Percentiles rank a stretch among this genome's conserved stretches.
Conservation (phyloP, 2,888 invertebrate genomes). For the Noctua janthina region DNA sequence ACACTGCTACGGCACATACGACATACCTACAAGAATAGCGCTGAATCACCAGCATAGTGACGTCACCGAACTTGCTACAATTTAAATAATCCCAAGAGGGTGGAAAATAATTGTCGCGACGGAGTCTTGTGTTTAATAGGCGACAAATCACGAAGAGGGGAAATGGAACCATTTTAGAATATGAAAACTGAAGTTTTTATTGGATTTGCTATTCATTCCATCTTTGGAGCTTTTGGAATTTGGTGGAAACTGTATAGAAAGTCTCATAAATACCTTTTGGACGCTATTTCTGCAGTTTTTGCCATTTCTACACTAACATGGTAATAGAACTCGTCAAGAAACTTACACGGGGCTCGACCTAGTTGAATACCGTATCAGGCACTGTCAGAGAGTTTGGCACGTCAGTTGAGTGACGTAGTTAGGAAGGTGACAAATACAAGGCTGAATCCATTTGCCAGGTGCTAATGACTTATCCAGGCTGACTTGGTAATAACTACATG, state of each 20-base stretch:
- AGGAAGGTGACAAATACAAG: constrained; percentile 68
- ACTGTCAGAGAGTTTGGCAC: constrained; percentile 27
- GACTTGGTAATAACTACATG: background rate
- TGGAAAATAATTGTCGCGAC: constrained; percentile 36
- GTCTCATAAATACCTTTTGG: too few relatives aligned
- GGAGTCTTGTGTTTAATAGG: constrained; percentile 39
- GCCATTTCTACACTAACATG: background rate
- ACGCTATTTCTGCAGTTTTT: background rate
- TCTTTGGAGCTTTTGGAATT: background rate
- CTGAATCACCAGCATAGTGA: constrained; percentile 44
- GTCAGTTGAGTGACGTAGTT: constrained; percentile 33
- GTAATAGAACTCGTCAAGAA: background rate
- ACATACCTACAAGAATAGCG: constrained; percentile 44
- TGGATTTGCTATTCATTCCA: constrained; percentile 13
- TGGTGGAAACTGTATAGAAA: background rate
- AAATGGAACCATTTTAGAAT: constrained; percentile 12
- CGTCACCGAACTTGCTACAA: constrained; percentile 45
- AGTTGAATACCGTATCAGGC: constrained; percentile 29
- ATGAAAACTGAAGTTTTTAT: constrained; percentile 31
- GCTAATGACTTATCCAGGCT: constrained; percentile 42
- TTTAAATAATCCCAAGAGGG: constrained; percentile 42
- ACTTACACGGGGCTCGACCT: constrained; percentile 9
- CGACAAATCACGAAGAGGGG: constrained; percentile 45
- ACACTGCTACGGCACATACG: constrained; percentile 20
- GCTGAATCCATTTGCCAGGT: constrained; percentile 68